These are phyloP conservation scores for Trichoplusia ni DNA, from an alignment of 1,140 invertebrate genomes.

Conservation along the genomic window DNA sequence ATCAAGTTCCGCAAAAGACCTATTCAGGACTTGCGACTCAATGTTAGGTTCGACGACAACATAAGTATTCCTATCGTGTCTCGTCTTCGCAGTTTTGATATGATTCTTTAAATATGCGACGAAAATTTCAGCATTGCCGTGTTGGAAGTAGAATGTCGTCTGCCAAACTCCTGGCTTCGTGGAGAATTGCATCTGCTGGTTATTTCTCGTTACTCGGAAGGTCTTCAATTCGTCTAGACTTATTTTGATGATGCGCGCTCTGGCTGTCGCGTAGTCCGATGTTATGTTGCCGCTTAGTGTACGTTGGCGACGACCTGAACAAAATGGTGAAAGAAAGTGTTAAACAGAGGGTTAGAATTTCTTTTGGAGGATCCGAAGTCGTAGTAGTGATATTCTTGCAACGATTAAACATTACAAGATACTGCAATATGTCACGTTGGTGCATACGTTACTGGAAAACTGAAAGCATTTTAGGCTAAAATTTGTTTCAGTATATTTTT, in stretches of 20 bases:
- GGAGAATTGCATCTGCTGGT: slow-evolving; percentile 87
- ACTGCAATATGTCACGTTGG: too few relatives aligned
- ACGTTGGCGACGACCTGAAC: slow-evolving; percentile 76
- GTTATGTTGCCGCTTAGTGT: slow-evolving; percentile 81
- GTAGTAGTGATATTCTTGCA: too few relatives aligned
- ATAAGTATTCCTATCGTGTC: slow-evolving; percentile 87
- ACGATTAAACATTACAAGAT: too few relatives aligned
- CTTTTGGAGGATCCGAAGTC: too few relatives aligned
- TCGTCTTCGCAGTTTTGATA: slow-evolving; percentile 85
- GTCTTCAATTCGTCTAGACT: slow-evolving; percentile 85
- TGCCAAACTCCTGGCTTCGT: slow-evolving; percentile 88
- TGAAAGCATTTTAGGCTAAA: too few relatives aligned
- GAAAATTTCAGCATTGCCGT: slow-evolving; percentile 91
- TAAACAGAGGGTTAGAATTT: too few relatives aligned
- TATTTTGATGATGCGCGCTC: slow-evolving; percentile 84
- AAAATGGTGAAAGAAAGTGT: background rate
- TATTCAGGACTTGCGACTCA: slow-evolving; percentile 87
- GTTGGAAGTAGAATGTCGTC: slow-evolving; percentile 92
- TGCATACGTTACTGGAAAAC: too few relatives aligned
- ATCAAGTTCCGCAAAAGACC: slow-evolving; percentile 92
- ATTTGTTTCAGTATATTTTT: too few relatives aligned
- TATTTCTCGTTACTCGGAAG: slow-evolving; percentile 85
- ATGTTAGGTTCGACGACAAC: slow-evolving; percentile 84
- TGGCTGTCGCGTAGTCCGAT: slow-evolving; percentile 78
- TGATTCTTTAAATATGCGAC: slow-evolving; percentile 84